Conservation (phyloP, 2,797 vertebrate genomes). For the Tinamus major region DNA sequence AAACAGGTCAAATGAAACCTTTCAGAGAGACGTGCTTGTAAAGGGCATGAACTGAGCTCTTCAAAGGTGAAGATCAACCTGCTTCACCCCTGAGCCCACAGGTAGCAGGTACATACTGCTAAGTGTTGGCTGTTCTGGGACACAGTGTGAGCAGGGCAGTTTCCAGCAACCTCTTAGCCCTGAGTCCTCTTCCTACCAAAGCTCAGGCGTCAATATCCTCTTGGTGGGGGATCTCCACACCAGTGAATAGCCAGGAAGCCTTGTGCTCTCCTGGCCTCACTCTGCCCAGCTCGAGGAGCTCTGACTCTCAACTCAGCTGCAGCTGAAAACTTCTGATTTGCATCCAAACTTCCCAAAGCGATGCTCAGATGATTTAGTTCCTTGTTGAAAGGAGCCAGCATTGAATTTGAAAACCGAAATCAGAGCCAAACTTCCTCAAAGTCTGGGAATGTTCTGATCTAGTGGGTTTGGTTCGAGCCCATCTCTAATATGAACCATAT, state of each 20-base stretch:
- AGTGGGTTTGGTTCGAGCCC: constrained; percentile 58
- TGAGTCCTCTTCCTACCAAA: neutral
- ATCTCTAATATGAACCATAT: constrained; percentile 54
- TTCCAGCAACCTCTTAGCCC: neutral
- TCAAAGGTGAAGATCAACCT: neutral
- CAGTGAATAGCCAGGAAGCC: rapidly evolving
- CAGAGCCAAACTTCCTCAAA: constrained; percentile 73
- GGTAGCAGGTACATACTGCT: neutral
- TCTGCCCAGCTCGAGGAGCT: neutral
- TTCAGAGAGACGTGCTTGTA: neutral
- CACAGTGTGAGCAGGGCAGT: neutral
- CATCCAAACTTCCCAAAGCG: constrained; percentile 68
- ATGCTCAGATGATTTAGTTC: constrained; percentile 61
- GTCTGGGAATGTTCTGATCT: constrained; percentile 74
- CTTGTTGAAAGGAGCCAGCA: constrained; percentile 48
- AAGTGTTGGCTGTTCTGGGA: constrained; percentile 2
- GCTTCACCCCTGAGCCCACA: constrained; percentile 3
- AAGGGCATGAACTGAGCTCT: neutral
- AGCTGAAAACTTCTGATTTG: constrained; percentile 48
- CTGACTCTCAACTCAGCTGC: constrained; percentile 42
- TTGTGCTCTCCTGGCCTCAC: neutral
- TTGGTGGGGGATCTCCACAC: neutral
- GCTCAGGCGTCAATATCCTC: rapidly evolving
- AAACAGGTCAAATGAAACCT: neutral
- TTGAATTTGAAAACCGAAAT: constrained; percentile 66